Percentiles rank a stretch among this genome's conserved stretches.
Evolutionary conservation across 2,888 invertebrate species (phyloP).

Genomic region (Deilephila elpenor): DNA sequence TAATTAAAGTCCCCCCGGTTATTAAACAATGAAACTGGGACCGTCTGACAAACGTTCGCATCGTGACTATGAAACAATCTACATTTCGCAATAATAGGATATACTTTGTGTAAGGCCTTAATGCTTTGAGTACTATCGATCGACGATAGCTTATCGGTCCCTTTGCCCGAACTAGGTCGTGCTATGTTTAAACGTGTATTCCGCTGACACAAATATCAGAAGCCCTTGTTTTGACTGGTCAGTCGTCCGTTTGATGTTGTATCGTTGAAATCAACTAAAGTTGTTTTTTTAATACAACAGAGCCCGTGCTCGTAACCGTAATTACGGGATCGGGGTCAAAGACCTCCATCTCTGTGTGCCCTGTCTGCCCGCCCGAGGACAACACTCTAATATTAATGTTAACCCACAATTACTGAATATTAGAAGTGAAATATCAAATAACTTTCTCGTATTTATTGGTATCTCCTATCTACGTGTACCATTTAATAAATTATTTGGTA

Average conservation of each 20-base stretch:
- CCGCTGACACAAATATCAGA: slow-evolving; percentile 17
- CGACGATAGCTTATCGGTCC: slow-evolving; percentile 72
- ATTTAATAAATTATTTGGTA: not conserved
- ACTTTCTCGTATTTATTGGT: slow-evolving; percentile 25
- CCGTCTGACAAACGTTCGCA: slow-evolving; percentile 36
- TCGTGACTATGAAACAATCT: slow-evolving; percentile 44
- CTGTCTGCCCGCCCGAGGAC: slow-evolving; percentile 43
- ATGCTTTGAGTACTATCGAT: slow-evolving; percentile 71
- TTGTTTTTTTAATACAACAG: slow-evolving; percentile 26
- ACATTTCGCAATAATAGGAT: slow-evolving; percentile 41
- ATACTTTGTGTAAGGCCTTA: slow-evolving; percentile 43
- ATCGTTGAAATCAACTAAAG: slow-evolving; percentile 21
- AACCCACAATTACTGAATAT: slow-evolving; percentile 46
- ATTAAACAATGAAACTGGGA: slow-evolving; percentile 48
- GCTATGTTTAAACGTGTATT: slow-evolving; percentile 51
- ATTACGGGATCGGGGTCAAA: slow-evolving; percentile 69
- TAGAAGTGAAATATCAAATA: slow-evolving; percentile 45
- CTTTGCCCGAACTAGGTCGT: slow-evolving; percentile 70
- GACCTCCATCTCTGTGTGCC: slow-evolving; percentile 52
- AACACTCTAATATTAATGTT: slow-evolving; percentile 36
- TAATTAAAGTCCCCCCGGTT: slow-evolving; percentile 45
- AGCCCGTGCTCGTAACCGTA: slow-evolving; percentile 48
- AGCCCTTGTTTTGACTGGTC: slow-evolving; percentile 24
- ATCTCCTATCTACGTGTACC: slow-evolving; percentile 42
- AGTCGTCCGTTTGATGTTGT: not conserved